phyloP scores from a whole-genome alignment of 1,140 invertebrate species.

The Lasioglossum baleicum region DNA sequence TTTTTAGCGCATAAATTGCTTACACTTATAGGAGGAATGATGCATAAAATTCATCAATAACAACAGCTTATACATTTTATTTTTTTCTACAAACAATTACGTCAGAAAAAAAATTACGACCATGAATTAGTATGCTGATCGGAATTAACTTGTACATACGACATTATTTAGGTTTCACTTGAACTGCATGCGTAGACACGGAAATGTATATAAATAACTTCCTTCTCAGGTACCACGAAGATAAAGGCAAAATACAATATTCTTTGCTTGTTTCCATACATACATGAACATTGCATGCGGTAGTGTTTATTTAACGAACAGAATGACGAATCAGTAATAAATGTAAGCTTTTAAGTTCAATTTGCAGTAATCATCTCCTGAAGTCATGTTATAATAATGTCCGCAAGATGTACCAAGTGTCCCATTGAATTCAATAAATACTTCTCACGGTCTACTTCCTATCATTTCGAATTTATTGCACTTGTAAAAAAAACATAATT shows the following conservation, averaged over 20 bases:
- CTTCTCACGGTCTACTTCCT: conserved; percentile 6
- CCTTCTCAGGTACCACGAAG: background rate
- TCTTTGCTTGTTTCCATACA: conserved; percentile 20
- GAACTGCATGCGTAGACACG: conserved; percentile 28
- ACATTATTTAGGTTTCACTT: conserved; percentile 13
- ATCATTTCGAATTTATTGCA: conserved; percentile 27
- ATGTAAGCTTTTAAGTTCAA: conserved; percentile 48
- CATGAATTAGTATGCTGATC: background rate
- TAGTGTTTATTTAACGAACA: conserved; percentile 34
- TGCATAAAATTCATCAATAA: background rate
- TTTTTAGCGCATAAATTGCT: conserved; percentile 15
- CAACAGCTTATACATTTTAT: conserved; percentile 31
- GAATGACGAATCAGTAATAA: conserved; percentile 57
- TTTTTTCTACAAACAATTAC: conserved; percentile 1
- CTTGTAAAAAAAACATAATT: conserved; percentile 29
- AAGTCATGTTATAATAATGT: conserved; percentile 41
- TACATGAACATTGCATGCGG: conserved; percentile 43
- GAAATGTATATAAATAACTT: conserved; percentile 21
- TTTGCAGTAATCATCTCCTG: conserved; percentile 28
- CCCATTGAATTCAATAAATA: conserved; percentile 24
- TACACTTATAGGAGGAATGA: conserved; percentile 30
- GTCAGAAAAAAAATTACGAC: background rate
- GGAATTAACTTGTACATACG: background rate
- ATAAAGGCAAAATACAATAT: conserved; percentile 2
- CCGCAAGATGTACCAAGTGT: conserved; percentile 51